phyloP scores from a whole-genome alignment of 2,797 vertebrate genomes.

The Xenopus petersii region DNA sequence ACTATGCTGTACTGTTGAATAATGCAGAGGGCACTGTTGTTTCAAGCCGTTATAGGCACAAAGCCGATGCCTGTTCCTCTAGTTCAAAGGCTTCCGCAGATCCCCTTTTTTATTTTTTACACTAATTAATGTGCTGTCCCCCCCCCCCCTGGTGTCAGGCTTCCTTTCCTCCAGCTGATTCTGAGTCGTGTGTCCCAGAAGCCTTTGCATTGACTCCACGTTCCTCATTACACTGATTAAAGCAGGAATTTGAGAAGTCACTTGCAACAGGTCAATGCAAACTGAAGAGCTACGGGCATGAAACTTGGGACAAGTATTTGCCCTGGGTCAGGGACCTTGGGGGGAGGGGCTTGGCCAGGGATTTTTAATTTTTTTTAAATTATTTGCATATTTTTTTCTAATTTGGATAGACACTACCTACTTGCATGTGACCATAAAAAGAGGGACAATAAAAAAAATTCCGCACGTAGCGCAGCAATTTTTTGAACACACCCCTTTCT shows the following conservation, averaged over 20 bases:
- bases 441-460: too few species aligned
- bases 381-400: too few species aligned
- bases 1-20: neutral
- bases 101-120: constrained; percentile 22
- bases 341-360: too few species aligned
- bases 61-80: neutral
- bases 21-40: constrained; percentile 3
- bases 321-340: too few species aligned
- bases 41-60: neutral
- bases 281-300: neutral
- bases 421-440: too few species aligned
- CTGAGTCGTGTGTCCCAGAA: constrained; percentile 15
- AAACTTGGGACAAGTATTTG: too few species aligned
- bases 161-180: constrained; percentile 31
- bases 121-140: constrained; percentile 33
- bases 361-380: too few species aligned
- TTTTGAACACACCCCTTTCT: too few species aligned
- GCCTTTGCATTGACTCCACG: constrained; percentile 23
- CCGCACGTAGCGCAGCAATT: too few species aligned
- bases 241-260: constrained; percentile 13
- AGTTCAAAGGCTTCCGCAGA: constrained; percentile 1
- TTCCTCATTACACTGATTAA: constrained; percentile 35
- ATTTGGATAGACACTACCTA: too few species aligned
- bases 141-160: constrained; percentile 28
- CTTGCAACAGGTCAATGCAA: neutral